phyloP scores from a whole-genome alignment of 1,140 invertebrate species.

The Macrocentrus cingulum region DNA sequence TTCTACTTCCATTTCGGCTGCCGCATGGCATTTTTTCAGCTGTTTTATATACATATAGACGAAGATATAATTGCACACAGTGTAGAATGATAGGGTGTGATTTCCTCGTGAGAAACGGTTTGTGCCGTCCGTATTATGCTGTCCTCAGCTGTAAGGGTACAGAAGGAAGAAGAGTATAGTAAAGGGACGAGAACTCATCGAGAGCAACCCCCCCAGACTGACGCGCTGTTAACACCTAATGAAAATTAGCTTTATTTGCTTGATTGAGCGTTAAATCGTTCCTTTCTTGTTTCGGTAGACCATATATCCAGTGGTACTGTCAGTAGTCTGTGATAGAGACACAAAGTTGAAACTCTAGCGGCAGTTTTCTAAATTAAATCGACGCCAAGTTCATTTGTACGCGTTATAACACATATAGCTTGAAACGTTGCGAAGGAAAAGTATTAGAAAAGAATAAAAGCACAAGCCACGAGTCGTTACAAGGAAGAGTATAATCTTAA shows the following conservation, averaged over 20 bases:
- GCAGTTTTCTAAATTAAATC: background rate
- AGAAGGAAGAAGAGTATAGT: conserved; percentile 33
- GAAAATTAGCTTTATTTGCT: conserved; percentile 60
- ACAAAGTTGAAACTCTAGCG: conserved; percentile 4
- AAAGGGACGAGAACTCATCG: conserved; percentile 30
- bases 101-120: background rate
- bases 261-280: conserved; percentile 60
- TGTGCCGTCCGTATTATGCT: conserved; percentile 21
- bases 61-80: too few species aligned
- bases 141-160: conserved; percentile 36
- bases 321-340: background rate
- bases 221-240: conserved; percentile 57
- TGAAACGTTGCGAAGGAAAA: background rate
- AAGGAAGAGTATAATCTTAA: conserved; percentile 33
- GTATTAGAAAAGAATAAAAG: conserved; percentile 17
- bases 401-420: too few species aligned
- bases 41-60: too few species aligned
- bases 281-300: conserved; percentile 51
- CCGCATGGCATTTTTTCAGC: too few species aligned
- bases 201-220: conserved; percentile 24
- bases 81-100: conserved; percentile 7
- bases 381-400: background rate
- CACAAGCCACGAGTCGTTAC: conserved; percentile 50
- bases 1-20: too few species aligned
- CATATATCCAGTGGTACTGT: conserved; percentile 1